phyloP scores from a whole-genome alignment of 2,797 vertebrate species.

The Petrocephalus schoutedeni region DNA sequence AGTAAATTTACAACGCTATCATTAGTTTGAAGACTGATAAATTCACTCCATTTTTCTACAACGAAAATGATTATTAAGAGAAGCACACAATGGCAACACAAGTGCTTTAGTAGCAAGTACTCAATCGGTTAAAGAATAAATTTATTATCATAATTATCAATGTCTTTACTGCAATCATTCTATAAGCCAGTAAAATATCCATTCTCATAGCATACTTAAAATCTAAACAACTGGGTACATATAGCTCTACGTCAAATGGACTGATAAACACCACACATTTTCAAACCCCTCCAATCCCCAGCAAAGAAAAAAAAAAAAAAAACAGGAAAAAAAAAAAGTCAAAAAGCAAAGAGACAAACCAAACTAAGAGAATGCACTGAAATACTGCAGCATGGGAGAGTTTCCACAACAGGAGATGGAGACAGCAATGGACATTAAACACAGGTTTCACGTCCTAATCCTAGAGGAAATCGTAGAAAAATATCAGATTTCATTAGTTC shows the following conservation, averaged over 20 bases:
- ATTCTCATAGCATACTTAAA: conserved; percentile 97
- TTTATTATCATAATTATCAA: conserved; percentile 79
- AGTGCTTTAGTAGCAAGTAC: conserved; percentile 91
- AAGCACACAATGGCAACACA: conserved; percentile 99
- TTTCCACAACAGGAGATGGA: conserved; percentile 85
- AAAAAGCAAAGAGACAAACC: conserved; percentile 59
- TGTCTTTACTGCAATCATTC: conserved; percentile 93
- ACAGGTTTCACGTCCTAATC: conserved; percentile 72
- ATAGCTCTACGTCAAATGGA: conserved; percentile 84
- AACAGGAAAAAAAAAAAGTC: conserved; percentile 13
- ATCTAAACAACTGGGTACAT: conserved; percentile 89
- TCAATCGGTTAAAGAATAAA: conserved; percentile 89
- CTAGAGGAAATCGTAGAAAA: conserved; percentile 64
- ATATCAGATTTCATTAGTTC: conserved; percentile 32
- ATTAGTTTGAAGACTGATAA: conserved; percentile 98
- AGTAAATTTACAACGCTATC: conserved; percentile 96
- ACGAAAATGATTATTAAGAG: conserved; percentile 99
- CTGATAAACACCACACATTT: conserved; percentile 77
- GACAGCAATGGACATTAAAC: conserved; percentile 74
- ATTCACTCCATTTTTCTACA: conserved; percentile 99
- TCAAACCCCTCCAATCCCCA: conserved; percentile 46
- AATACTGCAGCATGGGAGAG: conserved; percentile 88
- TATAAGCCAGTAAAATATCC: conserved; percentile 99
- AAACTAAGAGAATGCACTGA: conserved; percentile 72
- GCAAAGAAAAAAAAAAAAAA: conserved; percentile 50